A percentile compares a stretch with the other conserved stretches of the same genome.
Conservation (phyloP, 2,113 vertebrate species). For the Apteryx mantelli region DNA sequence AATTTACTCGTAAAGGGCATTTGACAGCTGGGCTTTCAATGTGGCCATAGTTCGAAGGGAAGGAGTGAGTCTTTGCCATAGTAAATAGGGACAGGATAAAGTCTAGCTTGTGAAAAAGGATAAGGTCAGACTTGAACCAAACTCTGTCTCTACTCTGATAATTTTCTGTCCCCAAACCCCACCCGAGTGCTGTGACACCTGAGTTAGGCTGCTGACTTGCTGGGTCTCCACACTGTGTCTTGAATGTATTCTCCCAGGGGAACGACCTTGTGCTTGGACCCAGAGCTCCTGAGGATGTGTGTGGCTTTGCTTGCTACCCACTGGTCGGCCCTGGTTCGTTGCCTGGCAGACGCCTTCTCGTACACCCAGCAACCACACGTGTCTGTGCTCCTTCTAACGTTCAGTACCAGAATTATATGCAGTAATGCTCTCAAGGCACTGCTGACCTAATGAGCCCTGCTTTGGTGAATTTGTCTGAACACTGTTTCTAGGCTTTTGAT, state of each 20-base stretch:
- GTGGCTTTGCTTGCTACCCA: background rate
- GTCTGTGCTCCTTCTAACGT: background rate
- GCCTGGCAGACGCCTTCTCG: background rate
- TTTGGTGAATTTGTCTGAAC: background rate
- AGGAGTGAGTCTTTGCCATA: background rate
- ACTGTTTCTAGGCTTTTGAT: background rate
- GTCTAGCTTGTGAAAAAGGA: background rate
- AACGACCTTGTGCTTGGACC: background rate
- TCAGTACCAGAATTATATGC: background rate
- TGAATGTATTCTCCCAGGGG: background rate
- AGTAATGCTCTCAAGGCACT: background rate
- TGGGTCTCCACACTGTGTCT: background rate
- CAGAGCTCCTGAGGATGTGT: background rate
- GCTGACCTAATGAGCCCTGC: background rate
- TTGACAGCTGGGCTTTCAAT: background rate
- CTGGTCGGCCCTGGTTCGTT: background rate
- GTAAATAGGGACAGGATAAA: background rate
- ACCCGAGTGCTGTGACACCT: background rate
- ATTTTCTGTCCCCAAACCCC: background rate
- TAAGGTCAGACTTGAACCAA: background rate
- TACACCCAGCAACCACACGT: background rate
- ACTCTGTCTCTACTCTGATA: background rate
- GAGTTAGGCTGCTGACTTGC: background rate
- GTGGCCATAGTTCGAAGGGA: background rate
- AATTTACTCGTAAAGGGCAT: background rate